Conservation (phyloP, 2,888 invertebrate species). For the Tetanocera ferruginea region DNA sequence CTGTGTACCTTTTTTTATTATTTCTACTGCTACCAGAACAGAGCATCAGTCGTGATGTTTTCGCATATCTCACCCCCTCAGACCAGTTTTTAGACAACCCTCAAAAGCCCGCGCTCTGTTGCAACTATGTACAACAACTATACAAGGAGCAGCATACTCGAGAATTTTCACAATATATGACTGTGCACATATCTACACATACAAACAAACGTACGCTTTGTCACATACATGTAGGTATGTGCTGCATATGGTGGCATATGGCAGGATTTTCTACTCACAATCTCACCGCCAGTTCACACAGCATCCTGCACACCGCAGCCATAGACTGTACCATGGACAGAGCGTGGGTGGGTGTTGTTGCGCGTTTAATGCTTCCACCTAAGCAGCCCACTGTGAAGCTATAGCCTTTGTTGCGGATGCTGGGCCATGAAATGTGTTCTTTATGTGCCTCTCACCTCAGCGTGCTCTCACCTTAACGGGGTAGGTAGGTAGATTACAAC, state of each 20-base stretch:
- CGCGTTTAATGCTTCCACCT: not conserved
- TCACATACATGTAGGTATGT: not conserved
- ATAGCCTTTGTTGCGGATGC: not conserved
- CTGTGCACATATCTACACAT: constrained; percentile 2
- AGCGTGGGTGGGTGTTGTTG: not conserved
- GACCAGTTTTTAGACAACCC: not conserved
- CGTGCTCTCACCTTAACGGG: constrained; percentile 12
- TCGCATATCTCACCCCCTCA: not conserved
- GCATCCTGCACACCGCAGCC: not conserved
- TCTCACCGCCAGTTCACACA: not conserved
- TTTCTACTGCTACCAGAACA: too few relatives aligned
- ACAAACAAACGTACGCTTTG: not conserved
- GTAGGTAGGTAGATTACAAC: not conserved
- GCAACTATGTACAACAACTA: not conserved
- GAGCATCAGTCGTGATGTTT: too few relatives aligned
- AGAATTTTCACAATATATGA: constrained; percentile 19
- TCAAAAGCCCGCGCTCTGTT: not conserved
- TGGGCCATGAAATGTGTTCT: not conserved
- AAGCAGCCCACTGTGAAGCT: not conserved
- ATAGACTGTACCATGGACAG: not conserved
- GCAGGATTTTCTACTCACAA: not conserved
- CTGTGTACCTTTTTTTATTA: too few relatives aligned
- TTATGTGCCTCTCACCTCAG: constrained; percentile 21
- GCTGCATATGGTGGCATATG: constrained; percentile 17
- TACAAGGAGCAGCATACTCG: not conserved